Conservation (phyloP, 1,140 invertebrate genomes). For the Eriocheir sinensis region DNA sequence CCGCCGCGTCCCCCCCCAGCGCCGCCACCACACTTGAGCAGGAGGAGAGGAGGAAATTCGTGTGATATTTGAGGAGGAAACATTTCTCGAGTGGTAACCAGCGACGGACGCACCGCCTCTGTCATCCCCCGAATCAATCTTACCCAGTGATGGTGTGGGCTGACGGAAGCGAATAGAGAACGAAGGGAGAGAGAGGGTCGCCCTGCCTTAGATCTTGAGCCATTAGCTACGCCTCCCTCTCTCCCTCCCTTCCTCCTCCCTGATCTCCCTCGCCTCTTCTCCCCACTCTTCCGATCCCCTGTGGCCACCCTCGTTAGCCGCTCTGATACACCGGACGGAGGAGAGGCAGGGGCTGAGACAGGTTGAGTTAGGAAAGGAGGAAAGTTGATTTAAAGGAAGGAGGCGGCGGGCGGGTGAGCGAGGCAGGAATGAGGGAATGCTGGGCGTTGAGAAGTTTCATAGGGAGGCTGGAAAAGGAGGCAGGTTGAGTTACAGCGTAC, state of each 20-base stretch:
- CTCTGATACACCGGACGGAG: conserved; percentile 10
- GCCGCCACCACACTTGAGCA: background rate
- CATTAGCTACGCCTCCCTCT: background rate
- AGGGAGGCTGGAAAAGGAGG: background rate
- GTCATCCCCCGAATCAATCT: background rate
- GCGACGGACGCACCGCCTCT: background rate
- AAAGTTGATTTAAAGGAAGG: background rate
- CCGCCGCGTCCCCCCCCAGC: background rate
- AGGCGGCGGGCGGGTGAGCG: background rate
- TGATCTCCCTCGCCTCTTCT: background rate
- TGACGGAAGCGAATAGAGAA: background rate
- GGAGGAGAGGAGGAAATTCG: conserved; percentile 1
- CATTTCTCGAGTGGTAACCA: background rate
- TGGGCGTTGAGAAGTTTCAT: background rate
- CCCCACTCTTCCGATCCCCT: background rate
- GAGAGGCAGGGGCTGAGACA: conserved; percentile 10
- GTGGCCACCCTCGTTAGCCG: conserved; percentile 7
- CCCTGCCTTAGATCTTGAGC: conserved; percentile 1
- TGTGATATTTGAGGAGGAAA: background rate
- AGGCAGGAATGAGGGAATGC: background rate
- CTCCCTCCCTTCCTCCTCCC: background rate
- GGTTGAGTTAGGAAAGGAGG: background rate
- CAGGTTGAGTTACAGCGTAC: background rate
- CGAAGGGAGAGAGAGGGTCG: background rate
- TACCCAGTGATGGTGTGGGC: conserved; percentile 13